phyloP scores from a whole-genome alignment of 2,888 invertebrate genomes.

The Acanthosepion esculentum region DNA sequence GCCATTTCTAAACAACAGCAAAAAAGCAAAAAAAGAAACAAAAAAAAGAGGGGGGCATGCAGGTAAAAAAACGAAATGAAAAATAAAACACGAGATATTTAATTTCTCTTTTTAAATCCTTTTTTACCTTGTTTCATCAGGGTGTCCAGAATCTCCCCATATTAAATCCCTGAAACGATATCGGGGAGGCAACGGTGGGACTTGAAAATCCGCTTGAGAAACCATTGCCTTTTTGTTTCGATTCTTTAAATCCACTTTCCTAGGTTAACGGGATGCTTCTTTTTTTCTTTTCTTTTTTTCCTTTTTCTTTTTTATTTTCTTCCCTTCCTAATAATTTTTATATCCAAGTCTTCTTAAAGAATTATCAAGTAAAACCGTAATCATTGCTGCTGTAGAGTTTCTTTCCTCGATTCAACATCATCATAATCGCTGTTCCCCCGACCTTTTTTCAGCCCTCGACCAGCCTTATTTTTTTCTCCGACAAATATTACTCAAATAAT shows the following conservation, averaged over 20 bases:
- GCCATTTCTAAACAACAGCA: no score
- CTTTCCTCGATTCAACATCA: background rate
- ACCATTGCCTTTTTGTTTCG: constrained; percentile 36
- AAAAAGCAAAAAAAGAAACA: no score
- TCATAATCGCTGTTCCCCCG: no score
- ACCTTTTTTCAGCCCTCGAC: no score
- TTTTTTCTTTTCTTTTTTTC: no score
- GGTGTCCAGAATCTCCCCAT: constrained; percentile 85
- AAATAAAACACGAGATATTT: background rate
- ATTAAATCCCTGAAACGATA: constrained; percentile 86
- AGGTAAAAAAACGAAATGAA: no score
- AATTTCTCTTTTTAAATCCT: background rate
- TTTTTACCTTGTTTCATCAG: constrained; percentile 85
- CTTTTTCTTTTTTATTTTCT: no score
- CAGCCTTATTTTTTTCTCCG: no score
- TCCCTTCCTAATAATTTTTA: no score
- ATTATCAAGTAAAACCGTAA: background rate
- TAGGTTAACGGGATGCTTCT: background rate
- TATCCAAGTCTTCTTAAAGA: background rate
- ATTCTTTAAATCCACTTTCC: constrained; percentile 4
- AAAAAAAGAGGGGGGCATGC: no score
- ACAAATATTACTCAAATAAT: no score
- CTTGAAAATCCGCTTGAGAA: constrained; percentile 55
- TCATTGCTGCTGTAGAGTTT: background rate
- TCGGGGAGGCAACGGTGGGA: constrained; percentile 79